These are phyloP conservation scores for Drosophila prostipennis DNA, from an alignment of 2,888 invertebrate species.

Conservation along the genomic window DNA sequence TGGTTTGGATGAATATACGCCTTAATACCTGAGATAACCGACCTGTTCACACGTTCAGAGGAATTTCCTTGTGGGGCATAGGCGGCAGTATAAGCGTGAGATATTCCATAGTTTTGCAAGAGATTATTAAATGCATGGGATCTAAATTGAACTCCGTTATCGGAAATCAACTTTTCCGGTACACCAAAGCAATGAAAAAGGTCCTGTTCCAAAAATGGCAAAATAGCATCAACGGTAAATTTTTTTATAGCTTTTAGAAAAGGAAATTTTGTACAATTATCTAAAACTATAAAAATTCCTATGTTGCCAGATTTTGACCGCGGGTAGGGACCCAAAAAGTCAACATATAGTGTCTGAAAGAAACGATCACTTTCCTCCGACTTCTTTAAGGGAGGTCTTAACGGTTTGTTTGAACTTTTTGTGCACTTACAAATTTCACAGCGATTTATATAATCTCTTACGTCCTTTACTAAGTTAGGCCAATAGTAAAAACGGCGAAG, in stretches of 20 bases:
- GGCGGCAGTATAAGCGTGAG: conserved; percentile 2
- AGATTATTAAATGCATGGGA: background rate
- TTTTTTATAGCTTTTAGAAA: conserved; percentile 2
- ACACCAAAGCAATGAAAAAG: background rate
- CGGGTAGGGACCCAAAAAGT: conserved; percentile 4
- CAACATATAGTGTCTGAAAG: conserved; percentile 7
- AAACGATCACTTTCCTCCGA: conserved; percentile 6
- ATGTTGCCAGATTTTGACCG: background rate
- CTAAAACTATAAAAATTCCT: conserved; percentile 5
- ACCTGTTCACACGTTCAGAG: conserved; percentile 4
- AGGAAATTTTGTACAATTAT: background rate
- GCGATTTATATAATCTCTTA: conserved; percentile 5
- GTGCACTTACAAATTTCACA: conserved; percentile 10
- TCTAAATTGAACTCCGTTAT: conserved; percentile 6
- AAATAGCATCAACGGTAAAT: background rate
- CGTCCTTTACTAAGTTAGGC: background rate
- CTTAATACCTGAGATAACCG: conserved; percentile 3
- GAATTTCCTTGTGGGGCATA: conserved; percentile 6
- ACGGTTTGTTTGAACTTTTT: conserved; percentile 1
- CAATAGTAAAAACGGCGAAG: conserved; percentile 5
- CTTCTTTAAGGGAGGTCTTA: background rate
- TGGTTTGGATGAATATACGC: conserved; percentile 4
- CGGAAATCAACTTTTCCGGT: conserved; percentile 11
- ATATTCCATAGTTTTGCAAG: background rate
- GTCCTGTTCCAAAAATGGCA: conserved; percentile 3